Conservation (phyloP, 1,140 invertebrate genomes). For the Scaptodrosophila lebanonensis region DNA sequence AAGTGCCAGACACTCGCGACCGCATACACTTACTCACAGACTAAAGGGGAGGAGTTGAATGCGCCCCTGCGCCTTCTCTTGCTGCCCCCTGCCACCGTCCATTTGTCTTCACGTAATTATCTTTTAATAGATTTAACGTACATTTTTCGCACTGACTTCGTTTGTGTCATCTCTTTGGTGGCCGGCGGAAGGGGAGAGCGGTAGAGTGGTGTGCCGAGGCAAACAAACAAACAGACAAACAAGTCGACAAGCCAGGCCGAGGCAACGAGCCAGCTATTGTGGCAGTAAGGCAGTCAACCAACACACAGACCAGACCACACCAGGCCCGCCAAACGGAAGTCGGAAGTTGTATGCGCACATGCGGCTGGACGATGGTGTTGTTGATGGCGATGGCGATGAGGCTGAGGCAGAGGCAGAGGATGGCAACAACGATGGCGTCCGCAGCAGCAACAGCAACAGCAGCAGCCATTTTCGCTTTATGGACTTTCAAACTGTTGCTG, state of each 20-base stretch:
- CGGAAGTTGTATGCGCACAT: constrained; percentile 72
- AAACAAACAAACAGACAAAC: neutral
- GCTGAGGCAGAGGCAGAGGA: too few species aligned
- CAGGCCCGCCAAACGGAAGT: constrained; percentile 57
- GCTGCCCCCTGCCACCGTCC: constrained; percentile 24
- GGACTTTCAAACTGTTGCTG: constrained; percentile 75
- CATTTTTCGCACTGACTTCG: constrained; percentile 68
- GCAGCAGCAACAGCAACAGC: constrained; percentile 7
- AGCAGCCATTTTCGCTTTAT: constrained; percentile 66
- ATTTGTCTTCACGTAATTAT: constrained; percentile 76
- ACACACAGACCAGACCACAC: constrained; percentile 16
- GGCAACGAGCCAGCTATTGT: constrained; percentile 30
- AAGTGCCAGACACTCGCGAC: too few species aligned
- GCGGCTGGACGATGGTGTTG: constrained; percentile 35
- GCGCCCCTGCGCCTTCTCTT: neutral
- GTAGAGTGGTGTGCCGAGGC: neutral
- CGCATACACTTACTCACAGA: too few species aligned
- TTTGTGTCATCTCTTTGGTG: constrained; percentile 34
- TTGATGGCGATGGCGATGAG: constrained; percentile 22
- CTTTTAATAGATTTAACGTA: constrained; percentile 76
- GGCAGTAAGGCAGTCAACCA: constrained; percentile 8
- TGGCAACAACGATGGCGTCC: constrained; percentile 7
- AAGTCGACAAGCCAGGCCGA: constrained; percentile 19
- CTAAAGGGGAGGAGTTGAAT: too few species aligned
- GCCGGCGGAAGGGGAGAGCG: neutral